A percentile compares a stretch with the other conserved stretches of the same genome.
phyloP scores from a whole-genome alignment of 2,113 vertebrate genomes.

The Nannobrachium achirus region DNA sequence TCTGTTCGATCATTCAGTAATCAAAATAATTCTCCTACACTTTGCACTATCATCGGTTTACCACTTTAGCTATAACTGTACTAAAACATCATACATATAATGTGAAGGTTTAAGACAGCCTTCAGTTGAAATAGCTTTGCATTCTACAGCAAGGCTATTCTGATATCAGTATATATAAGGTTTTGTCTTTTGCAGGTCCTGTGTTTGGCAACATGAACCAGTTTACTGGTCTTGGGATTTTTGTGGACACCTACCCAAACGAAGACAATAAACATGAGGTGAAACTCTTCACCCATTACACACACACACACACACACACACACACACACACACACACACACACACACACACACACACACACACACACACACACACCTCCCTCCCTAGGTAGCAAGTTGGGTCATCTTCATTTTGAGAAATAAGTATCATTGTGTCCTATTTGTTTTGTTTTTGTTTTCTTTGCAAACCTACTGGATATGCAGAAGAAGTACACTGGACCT shows the following conservation, averaged over 20 bases:
- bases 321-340: background rate
- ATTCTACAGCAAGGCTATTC: background rate
- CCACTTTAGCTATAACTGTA: too few relatives aligned
- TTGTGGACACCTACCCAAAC: conserved; percentile 95
- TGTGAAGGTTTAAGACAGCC: too few relatives aligned
- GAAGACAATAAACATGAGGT: conserved; percentile 93
- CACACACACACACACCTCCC: background rate
- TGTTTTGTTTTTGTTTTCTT: conserved; percentile 3
- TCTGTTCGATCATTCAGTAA: too few relatives aligned
- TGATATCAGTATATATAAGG: background rate
- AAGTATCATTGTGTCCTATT: background rate
- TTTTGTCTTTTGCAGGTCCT: conserved; percentile 79
- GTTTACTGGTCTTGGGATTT: conserved; percentile 91
- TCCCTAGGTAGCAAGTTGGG: conserved; percentile 52
- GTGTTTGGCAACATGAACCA: conserved; percentile 94
- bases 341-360: background rate
- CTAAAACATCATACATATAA: too few relatives aligned
- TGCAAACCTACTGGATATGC: conserved; percentile 16
- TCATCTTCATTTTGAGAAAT: background rate
- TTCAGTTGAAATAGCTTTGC: too few relatives aligned
- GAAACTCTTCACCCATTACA: background rate
- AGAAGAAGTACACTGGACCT: conserved; percentile 84
- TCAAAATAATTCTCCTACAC: too few relatives aligned
- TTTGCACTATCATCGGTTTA: too few relatives aligned
- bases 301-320: background rate